A percentile compares a stretch with the other conserved stretches of the same genome.
Evolutionary conservation across 2,797 vertebrate genomes (phyloP).

Genomic region (Galagoides demidoff): DNA sequence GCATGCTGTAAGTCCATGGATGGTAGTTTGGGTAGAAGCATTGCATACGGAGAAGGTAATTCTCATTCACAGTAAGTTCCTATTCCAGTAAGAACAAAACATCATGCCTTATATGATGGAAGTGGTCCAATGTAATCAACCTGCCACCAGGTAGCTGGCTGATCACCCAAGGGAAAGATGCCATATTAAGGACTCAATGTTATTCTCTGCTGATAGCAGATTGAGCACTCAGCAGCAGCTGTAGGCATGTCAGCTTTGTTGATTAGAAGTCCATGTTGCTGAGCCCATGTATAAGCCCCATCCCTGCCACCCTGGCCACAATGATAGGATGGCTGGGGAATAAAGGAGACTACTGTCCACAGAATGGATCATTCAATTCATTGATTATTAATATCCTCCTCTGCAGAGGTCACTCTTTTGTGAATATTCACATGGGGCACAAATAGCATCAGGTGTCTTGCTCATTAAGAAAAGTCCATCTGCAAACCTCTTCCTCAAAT

Average conservation of each 20-base stretch:
- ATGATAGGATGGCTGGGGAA: neutral
- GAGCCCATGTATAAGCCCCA: neutral
- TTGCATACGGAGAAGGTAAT: neutral
- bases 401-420: neutral
- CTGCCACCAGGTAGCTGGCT: neutral
- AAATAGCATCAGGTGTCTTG: neutral
- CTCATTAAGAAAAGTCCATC: neutral
- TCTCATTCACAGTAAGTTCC: too few relatives aligned
- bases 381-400: neutral
- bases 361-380: neutral
- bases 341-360: neutral
- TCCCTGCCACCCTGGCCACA: neutral
- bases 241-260: neutral
- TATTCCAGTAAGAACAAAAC: neutral
- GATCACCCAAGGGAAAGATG: neutral
- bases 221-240: neutral
- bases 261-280: neutral
- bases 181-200: neutral
- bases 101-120: neutral
- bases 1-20: neutral
- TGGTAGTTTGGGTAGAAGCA: neutral
- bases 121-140: neutral
- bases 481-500: neutral
- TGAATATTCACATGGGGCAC: neutral
- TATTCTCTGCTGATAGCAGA: neutral